phyloP scores from a whole-genome alignment of 1,140 invertebrate species.

The Kradibia gibbosae region DNA sequence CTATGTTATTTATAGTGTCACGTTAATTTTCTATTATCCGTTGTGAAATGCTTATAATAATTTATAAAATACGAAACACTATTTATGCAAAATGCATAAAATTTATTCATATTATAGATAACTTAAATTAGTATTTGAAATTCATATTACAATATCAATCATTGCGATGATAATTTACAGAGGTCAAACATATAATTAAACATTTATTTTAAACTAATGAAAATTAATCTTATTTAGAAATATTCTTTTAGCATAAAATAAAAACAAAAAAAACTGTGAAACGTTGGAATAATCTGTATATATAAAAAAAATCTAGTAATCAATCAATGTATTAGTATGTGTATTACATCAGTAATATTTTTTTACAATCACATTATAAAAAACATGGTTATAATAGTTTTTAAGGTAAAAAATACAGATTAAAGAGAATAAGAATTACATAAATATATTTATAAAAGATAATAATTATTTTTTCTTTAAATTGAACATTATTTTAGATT shows the following conservation, averaged over 20 bases:
- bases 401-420: neutral
- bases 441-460: neutral
- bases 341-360: neutral
- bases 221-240: neutral
- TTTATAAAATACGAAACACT: neutral
- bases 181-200: neutral
- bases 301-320: neutral
- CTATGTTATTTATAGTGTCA: neutral
- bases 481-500: conserved; percentile 30
- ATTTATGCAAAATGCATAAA: neutral
- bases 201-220: neutral
- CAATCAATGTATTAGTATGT: neutral
- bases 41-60: neutral
- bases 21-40: neutral
- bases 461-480: neutral
- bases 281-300: neutral
- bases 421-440: neutral
- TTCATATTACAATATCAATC: neutral
- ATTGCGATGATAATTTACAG: neutral
- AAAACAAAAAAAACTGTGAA: neutral
- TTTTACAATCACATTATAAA: neutral
- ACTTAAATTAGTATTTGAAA: neutral
- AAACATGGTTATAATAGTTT: too few species aligned
- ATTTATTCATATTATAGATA: neutral
- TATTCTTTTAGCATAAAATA: neutral